Evolutionary conservation across 1,140 invertebrate genomes (phyloP).

Genomic region (Drosophila seguyi): DNA sequence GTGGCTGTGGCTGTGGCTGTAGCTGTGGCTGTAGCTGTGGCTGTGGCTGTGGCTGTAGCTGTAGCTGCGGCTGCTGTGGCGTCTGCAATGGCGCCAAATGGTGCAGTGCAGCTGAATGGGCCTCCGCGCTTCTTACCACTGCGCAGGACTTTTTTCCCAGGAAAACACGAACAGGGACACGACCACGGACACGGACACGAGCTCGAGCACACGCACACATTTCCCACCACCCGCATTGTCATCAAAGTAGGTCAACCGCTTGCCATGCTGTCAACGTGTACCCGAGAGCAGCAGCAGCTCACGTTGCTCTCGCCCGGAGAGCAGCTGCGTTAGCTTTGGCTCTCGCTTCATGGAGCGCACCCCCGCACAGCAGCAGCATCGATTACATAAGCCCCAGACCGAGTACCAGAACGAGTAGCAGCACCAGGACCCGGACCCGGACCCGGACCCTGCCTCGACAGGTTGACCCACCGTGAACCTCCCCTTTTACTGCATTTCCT

Average conservation of each 20-base stretch:
- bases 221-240: constrained; percentile 65
- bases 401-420: neutral
- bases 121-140: constrained; percentile 42
- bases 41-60: constrained; percentile 21
- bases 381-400: constrained; percentile 67
- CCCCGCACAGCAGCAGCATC: constrained; percentile 45
- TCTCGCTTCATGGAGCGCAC: constrained; percentile 20
- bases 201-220: constrained; percentile 39
- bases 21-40: constrained; percentile 39
- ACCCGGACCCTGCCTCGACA: constrained; percentile 1
- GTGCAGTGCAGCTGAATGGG: constrained; percentile 67
- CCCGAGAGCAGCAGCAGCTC: constrained; percentile 42
- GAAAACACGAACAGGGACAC: constrained; percentile 23
- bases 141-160: constrained; percentile 72
- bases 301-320: constrained; percentile 22
- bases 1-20: constrained; percentile 15
- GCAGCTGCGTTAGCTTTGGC: constrained; percentile 13
- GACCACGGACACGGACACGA: constrained; percentile 22
- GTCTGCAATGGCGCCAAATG: constrained; percentile 62
- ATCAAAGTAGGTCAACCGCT: constrained; percentile 78
- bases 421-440: neutral
- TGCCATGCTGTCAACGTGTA: constrained; percentile 61
- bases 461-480: constrained; percentile 32
- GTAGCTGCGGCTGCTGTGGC: constrained; percentile 32
- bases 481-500: constrained; percentile 71